Base-by-base conservation (phyloP, 2,797 vertebrate genomes). In the Halcyon leucocephala region DNA sequence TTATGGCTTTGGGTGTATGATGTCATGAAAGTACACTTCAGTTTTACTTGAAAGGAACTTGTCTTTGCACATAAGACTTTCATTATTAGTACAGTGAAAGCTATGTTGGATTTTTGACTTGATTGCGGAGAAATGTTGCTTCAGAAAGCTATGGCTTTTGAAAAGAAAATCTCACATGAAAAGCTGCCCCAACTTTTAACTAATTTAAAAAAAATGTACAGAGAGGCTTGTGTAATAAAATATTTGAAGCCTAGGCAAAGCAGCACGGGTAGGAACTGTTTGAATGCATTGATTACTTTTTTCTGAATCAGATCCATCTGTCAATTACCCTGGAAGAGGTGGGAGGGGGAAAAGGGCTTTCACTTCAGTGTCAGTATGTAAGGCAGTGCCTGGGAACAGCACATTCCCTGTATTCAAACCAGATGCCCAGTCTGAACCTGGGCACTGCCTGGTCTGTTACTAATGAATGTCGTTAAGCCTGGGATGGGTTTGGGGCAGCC, bases 281-380 rank as follows among this genome's bases (percentile, higher is more conserved):
- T 95, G 89, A 92, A 57, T 87, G 60, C 82, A 84, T 87, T 85
- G 92, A 89, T 95, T 92, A 69, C 71, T 74, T 39, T 69, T 82
- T 91, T 86, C 77, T 95, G 92, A 94, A 96, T 96, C 10, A 1
- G 74, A 91, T 90, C 96, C 93, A 92, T 93, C 93, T 97, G 94
- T 73, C 81, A 93, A 55, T 93, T 96, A 90, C 66, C 10, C 52
- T 18, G 44, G 37, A 51, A 69, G 61, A 78, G 72, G 24, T 18
- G 51, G 39, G 83, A 70, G 13, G 57, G 1, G 1, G 22, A 12
- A 58, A 83, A n/a, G 60, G 29, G 73, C 90, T 93, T 95, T 93
- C 84, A 83, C 92, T 96, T 93, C 44, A 24, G 83, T 80, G 67
- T 84, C 76, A 91, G 82, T 85, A 66, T 90, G 79, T 92, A 93